Conservation (phyloP, 2,888 invertebrate species). For the Hipparchia semele region DNA sequence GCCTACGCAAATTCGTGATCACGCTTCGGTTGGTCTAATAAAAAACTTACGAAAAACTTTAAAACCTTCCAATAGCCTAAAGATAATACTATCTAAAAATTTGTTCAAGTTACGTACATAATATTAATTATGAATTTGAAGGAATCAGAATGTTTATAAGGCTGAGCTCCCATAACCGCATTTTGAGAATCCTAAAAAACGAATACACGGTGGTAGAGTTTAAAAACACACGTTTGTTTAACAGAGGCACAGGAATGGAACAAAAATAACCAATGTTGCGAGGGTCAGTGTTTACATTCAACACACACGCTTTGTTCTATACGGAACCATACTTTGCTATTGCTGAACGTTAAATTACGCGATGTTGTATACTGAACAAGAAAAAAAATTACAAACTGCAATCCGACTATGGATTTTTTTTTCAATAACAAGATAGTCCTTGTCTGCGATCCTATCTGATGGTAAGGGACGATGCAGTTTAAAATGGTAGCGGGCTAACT, state of each 20-base stretch:
- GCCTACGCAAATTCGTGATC: too few relatives aligned
- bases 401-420: background rate
- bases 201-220: background rate
- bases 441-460: too few relatives aligned
- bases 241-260: background rate
- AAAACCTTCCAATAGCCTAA: too few relatives aligned
- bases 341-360: background rate
- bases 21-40: too few relatives aligned
- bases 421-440: too few relatives aligned
- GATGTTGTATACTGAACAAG: background rate
- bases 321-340: background rate
- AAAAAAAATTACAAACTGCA: background rate
- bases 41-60: too few relatives aligned
- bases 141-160: too few relatives aligned
- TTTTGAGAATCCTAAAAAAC: background rate
- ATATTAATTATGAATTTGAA: too few relatives aligned
- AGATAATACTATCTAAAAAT: too few relatives aligned
- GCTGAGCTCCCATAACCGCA: background rate
- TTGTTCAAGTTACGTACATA: too few relatives aligned
- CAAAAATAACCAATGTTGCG: background rate
- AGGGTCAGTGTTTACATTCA: slow-evolving; percentile 7
- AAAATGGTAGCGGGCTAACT: too few relatives aligned
- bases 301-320: slow-evolving; percentile 10
- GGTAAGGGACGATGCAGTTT: too few relatives aligned
- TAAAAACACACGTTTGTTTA: background rate